Base-by-base conservation (phyloP, 2,113 vertebrate species). In the Microtus oregoni region DNA sequence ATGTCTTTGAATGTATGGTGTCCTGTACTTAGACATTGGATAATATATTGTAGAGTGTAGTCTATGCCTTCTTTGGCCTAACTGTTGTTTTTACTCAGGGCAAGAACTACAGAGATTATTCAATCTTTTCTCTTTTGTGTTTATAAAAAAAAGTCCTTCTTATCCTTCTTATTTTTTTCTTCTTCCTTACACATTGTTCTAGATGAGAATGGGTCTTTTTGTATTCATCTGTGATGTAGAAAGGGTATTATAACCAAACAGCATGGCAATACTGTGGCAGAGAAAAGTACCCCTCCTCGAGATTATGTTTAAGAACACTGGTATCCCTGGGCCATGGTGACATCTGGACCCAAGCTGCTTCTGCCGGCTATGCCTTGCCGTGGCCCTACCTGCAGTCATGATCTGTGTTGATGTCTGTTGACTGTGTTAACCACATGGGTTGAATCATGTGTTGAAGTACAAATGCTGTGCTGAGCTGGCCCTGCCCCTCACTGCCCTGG, bases 1-100 rank as follows among this genome's bases (percentile, higher is more conserved):
- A 65, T 83, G n/a, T 5, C 38, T 44, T 5, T 65, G 12, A 8
- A 28, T 44, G 24, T 38, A 65, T 3, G 26, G 38, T 79, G 68
- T 0, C 15, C 55, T 75, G 38, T 1, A 52, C 1, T 41, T 3
- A 55, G 6, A 5, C 3, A 4, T 61, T 89, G 58, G 50, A n/a
- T 8, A n/a, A 11, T 82, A 55, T 14, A 73, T 47, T 58, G 0
- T 9, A 87, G 20, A 44, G 52, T n/a, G 19, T 8, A 14, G 78
- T 63, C n/a, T 28, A 41, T 72, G 32, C 5, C 41, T 79, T 24
- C 22, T 3, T 13, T 44, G 10, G 2, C 32, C 82, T 68, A 28
- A 63, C 14, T 22, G 35, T 86, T 50, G 5, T 86, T 76, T 79
- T 58, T 68, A 8, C 5, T 30, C 30, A 81, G 26, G 17, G 11